Evolutionary conservation across 2,888 invertebrate genomes (phyloP).

Genomic region (Drosophila anomalata): DNA sequence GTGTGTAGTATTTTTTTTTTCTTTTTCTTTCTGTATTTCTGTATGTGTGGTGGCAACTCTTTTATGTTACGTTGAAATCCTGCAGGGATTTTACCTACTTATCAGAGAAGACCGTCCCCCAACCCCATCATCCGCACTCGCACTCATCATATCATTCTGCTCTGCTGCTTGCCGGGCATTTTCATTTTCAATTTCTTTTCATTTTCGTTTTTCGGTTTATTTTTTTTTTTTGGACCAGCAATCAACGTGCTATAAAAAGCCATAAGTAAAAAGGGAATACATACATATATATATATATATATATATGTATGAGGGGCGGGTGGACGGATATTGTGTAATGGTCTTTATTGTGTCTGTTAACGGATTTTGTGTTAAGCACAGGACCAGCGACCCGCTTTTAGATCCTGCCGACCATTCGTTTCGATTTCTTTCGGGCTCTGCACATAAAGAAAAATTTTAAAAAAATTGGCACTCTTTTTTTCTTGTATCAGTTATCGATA

Average conservation of each 20-base stretch:
- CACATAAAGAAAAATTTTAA: neutral
- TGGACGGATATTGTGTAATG: constrained; percentile 40
- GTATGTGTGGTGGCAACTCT: constrained; percentile 37
- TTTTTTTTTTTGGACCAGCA: constrained; percentile 37
- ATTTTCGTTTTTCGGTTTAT: constrained; percentile 22
- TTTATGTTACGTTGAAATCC: constrained; percentile 38
- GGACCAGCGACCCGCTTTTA: constrained; percentile 14
- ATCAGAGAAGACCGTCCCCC: constrained; percentile 11
- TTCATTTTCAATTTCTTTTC: constrained; percentile 43
- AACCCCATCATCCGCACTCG: neutral
- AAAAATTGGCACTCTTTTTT: neutral
- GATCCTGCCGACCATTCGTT: constrained; percentile 8
- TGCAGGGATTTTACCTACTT: constrained; percentile 45
- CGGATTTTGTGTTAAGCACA: constrained; percentile 42
- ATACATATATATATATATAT: constrained; percentile 19
- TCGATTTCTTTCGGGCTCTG: constrained; percentile 1
- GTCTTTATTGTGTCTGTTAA: constrained; percentile 55
- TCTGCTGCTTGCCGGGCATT: constrained; percentile 50
- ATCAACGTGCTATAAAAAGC: constrained; percentile 52
- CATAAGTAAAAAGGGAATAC: constrained; percentile 39
- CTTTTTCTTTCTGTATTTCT: constrained; percentile 7
- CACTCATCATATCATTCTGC: constrained; percentile 47
- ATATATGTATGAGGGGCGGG: neutral
- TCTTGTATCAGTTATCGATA: too few species aligned
- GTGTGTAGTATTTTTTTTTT: constrained; percentile 1